Evolutionary conservation across 2,113 vertebrate species (phyloP).

Genomic region (Acrocephalus kingi): DNA sequence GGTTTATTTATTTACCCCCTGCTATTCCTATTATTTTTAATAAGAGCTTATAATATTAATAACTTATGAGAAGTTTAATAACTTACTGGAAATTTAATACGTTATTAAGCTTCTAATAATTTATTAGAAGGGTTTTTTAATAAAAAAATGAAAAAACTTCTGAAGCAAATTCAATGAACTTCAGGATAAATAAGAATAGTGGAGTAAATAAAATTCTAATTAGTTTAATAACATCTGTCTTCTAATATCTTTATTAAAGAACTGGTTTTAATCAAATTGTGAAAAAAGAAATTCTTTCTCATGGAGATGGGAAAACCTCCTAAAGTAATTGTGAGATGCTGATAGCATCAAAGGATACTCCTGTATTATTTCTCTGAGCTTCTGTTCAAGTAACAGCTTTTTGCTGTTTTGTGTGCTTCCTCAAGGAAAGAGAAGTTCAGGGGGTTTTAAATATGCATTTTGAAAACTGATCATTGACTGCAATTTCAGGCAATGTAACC

Average conservation of each 20-base stretch:
- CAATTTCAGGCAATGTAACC: background rate
- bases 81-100: background rate
- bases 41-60: background rate
- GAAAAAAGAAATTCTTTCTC: background rate
- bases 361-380: background rate
- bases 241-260: background rate
- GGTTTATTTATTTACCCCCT: background rate
- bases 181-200: background rate
- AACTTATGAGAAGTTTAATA: background rate
- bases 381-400: background rate
- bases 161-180: background rate
- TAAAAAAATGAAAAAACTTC: background rate
- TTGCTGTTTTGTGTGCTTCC: background rate
- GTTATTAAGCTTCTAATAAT: background rate
- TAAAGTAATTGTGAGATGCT: background rate
- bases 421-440: background rate
- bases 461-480: background rate
- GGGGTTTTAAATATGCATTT: background rate
- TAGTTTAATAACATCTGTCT: background rate
- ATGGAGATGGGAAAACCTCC: background rate
- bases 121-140: background rate
- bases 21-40: background rate
- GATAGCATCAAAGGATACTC: background rate
- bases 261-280: background rate
- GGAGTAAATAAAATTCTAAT: background rate